A percentile compares a stretch with the other conserved stretches of the same genome.
These are phyloP conservation scores for Tachina grossa DNA, from an alignment of 2,888 invertebrate genomes.

Conservation along the genomic window DNA sequence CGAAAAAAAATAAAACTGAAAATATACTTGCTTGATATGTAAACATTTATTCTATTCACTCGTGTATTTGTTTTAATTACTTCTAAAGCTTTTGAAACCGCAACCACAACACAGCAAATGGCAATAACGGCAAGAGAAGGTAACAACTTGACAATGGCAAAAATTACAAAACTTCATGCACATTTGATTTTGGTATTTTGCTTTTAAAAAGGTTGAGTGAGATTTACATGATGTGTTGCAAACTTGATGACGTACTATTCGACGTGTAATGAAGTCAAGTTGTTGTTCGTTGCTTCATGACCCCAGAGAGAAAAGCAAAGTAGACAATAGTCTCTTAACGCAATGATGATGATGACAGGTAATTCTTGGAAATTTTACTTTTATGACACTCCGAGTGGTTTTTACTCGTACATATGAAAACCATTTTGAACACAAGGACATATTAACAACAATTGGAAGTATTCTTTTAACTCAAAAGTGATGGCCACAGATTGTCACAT, in stretches of 20 bases:
- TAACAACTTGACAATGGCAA: background rate
- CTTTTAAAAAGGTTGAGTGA: background rate
- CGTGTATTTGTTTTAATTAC: constrained; percentile 62
- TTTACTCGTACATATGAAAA: no score
- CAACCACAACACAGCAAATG: constrained; percentile 19
- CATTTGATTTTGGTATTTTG: background rate
- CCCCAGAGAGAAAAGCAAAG: no score
- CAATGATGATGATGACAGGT: no score
- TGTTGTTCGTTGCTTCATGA: no score
- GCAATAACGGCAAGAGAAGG: background rate
- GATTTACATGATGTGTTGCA: background rate
- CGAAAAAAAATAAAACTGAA: background rate
- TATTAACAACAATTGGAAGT: no score
- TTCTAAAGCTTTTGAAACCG: constrained; percentile 43
- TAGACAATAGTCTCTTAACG: no score
- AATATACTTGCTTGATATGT: background rate
- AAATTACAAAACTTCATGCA: background rate
- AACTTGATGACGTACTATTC: background rate
- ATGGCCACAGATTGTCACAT: no score
- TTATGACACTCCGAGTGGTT: no score
- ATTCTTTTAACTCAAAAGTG: no score
- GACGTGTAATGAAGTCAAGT: background rate
- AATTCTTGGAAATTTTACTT: no score
- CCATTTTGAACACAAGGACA: no score
- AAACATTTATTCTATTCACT: background rate